A percentile compares a stretch with the other conserved stretches of the same genome.
Conservation (phyloP, 1,140 invertebrate genomes). For the Nasonia giraulti region DNA sequence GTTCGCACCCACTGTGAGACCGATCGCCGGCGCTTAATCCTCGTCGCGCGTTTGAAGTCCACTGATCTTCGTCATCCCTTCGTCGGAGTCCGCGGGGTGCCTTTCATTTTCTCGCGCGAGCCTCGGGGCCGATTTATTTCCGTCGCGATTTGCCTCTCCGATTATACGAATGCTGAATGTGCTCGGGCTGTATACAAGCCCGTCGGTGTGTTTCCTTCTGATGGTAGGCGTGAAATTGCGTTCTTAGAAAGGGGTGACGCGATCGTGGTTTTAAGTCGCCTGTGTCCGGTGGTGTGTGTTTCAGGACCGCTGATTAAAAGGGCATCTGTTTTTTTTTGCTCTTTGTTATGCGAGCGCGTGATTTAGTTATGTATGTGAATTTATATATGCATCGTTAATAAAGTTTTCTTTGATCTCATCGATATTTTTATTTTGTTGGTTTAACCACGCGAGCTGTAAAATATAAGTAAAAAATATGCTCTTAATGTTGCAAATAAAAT, state of each 20-base stretch:
- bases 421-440: too few relatives aligned
- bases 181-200: background rate
- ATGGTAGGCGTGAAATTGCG: constrained; percentile 12
- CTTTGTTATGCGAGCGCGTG: background rate
- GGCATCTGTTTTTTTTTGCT: background rate
- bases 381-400: background rate
- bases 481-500: too few relatives aligned
- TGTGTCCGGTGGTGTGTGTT: background rate
- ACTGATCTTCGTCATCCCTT: constrained; percentile 1
- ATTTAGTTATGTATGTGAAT: background rate
- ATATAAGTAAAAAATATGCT: too few relatives aligned
- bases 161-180: constrained; percentile 41
- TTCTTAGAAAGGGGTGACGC: background rate
- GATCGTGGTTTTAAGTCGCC: background rate
- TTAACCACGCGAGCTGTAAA: too few relatives aligned
- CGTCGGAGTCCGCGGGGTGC: background rate
- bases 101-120: constrained; percentile 15
- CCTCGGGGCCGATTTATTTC: constrained; percentile 18
- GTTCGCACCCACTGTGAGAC: background rate
- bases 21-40: constrained; percentile 24
- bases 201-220: too few relatives aligned
- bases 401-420: too few relatives aligned
- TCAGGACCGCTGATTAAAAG: background rate
- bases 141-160: background rate
- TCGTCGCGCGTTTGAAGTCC: constrained; percentile 24